Percentiles rank a stretch among this genome's conserved stretches.
Evolutionary conservation across 1,140 invertebrate species (phyloP).

Genomic region (Dendroctonus valens): DNA sequence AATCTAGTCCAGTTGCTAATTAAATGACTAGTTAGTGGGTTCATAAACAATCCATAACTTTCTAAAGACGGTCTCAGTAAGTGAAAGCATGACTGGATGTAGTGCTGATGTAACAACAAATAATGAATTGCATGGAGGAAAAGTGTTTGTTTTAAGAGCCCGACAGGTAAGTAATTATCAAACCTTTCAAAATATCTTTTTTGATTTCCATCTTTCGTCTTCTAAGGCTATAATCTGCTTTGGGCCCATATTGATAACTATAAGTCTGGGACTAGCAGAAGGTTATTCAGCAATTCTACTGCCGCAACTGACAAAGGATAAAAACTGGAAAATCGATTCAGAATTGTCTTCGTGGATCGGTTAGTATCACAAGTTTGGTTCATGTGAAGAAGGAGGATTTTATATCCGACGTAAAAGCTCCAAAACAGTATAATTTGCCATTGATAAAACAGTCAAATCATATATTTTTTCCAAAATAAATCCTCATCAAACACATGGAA

Average conservation of each 20-base stretch:
- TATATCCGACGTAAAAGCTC: too few species aligned
- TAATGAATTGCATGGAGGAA: not conserved
- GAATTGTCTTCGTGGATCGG: slow-evolving; percentile 63
- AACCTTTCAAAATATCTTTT: too few species aligned
- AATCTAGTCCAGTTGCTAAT: too few species aligned
- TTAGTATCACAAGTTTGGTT: slow-evolving; percentile 38
- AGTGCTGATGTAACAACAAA: too few species aligned
- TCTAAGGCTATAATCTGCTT: slow-evolving; percentile 13
- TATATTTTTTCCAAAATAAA: too few species aligned
- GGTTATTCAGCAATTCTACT: slow-evolving; percentile 26
- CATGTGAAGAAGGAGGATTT: not conserved
- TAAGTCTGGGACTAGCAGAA: slow-evolving; percentile 25
- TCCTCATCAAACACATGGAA: too few species aligned
- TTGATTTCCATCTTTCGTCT: not conserved
- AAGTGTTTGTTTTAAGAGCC: not conserved
- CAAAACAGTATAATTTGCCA: too few species aligned
- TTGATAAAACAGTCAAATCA: too few species aligned
- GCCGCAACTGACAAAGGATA: slow-evolving; percentile 17
- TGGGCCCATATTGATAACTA: slow-evolving; percentile 23
- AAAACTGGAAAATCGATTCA: slow-evolving; percentile 48
- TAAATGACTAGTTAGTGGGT: too few species aligned
- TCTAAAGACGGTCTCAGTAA: too few species aligned
- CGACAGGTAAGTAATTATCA: not conserved
- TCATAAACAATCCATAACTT: too few species aligned
- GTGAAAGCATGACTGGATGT: too few species aligned